These are phyloP conservation scores for Agrypnus murinus DNA, from an alignment of 2,888 invertebrate species.

Conservation along the genomic window DNA sequence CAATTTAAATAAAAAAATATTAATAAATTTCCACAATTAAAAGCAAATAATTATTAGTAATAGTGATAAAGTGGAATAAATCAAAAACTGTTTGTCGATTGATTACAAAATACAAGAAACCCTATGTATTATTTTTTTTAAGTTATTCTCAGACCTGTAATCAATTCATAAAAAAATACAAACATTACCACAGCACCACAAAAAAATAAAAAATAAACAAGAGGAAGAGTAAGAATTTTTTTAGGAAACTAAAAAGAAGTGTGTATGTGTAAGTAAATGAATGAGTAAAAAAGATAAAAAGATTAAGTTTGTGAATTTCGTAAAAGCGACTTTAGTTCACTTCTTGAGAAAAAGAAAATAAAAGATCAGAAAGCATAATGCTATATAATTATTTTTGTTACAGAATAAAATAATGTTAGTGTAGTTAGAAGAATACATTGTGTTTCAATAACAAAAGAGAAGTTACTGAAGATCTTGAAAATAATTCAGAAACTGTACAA, in stretches of 20 bases:
- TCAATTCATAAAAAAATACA: constrained; percentile 46
- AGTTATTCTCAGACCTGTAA: constrained; percentile 53
- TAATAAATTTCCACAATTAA: constrained; percentile 46
- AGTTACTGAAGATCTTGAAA: constrained; percentile 20
- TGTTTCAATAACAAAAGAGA: constrained; percentile 14
- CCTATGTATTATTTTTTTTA: constrained; percentile 17
- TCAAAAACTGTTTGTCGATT: constrained; percentile 29
- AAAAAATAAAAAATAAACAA: background rate
- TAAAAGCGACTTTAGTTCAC: constrained; percentile 27
- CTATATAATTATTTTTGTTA: constrained; percentile 41
- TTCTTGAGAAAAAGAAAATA: background rate
- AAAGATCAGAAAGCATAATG: constrained; percentile 40
- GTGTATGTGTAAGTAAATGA: too few species aligned
- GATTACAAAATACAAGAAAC: too few species aligned
- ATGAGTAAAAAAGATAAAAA: constrained; percentile 21
- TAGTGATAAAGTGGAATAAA: constrained; percentile 40
- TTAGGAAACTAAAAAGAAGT: constrained; percentile 10
- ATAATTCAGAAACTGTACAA: constrained; percentile 40
- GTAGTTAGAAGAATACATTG: constrained; percentile 36
- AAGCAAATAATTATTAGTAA: constrained; percentile 45
- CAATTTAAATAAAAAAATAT: constrained; percentile 31
- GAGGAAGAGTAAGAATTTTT: background rate
- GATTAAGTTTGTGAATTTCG: constrained; percentile 10
- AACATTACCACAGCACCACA: constrained; percentile 48
- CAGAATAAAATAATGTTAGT: constrained; percentile 47